Percentiles rank a stretch among this genome's conserved stretches.
These are phyloP conservation scores for Bombyx mori DNA, from an alignment of 1,140 invertebrate species.

Conservation along the genomic window ASM3026992v2 NC_085127.1:11996501-11997000, in stretches of 20 bases:
- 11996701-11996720: background rate
- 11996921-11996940: constrained; percentile 9
- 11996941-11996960: no score
- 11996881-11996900: background rate
- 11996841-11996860: constrained; percentile 11
- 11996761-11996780: constrained; percentile 19
- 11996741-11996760: constrained; percentile 7
- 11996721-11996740: constrained; percentile 7
- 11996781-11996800: constrained; percentile 10
- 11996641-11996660: no score
- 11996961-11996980: no score
- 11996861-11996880: background rate
- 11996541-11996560: no score
- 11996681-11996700: background rate
- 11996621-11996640: no score
- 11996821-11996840: constrained; percentile 16
- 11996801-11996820: constrained; percentile 17
- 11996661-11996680: no score
- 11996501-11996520: no score
- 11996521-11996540: no score
- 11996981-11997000: no score
- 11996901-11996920: no score
- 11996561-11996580: no score
- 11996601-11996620: no score
- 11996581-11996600: background rate